Base-by-base conservation (phyloP, 1,140 invertebrate genomes). In the Heliconius himera region DNA sequence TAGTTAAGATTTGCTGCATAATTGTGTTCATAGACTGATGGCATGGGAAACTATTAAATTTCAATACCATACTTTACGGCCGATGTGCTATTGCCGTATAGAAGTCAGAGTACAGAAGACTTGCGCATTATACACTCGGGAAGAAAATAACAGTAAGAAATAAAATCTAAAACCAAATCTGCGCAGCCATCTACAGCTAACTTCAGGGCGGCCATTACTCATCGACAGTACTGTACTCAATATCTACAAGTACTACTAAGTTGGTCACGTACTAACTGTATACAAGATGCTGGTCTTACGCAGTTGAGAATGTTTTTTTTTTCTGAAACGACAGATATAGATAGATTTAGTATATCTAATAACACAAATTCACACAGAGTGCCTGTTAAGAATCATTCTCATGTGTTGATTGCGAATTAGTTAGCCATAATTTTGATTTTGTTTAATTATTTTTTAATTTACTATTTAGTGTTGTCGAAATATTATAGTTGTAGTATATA, bases 1-100 rank as follows among this genome's bases (percentile, higher is more conserved):
- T 94, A 93, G 91, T 84, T 94, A 93, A 94, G 92, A 89, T 93
- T 92, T 87, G 93, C 93, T 91, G 93, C 89, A 93, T 93, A 91
- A 93, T 94, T 94, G 93, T 93, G 93, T 93, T 93, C 91, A 94
- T 91, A 92, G 92, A 93, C 91, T 93, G 93, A 93, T 72, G 70
- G 70, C 36, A 41, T 72, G 70, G 9, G 36, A 41, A 72, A 72
- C 70, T 72, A 38, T 71, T 72, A 11, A 66, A 66, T 16, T 66
- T 29, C 60, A 66, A 66, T 29, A 66, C 26, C 18, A 51, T 51
- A 20, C 11, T 13, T 9, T 46, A 46, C 18, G 8, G 18, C 18
- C 18, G 18, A 46, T 46, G 16, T 20, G 18, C 18, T 5, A 20
- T 51, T 18, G 49, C 49, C 18, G 49, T 18, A 8, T 20, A 5